phyloP scores from a whole-genome alignment of 1,140 invertebrate species.

The Heterodera schachtii region DNA sequence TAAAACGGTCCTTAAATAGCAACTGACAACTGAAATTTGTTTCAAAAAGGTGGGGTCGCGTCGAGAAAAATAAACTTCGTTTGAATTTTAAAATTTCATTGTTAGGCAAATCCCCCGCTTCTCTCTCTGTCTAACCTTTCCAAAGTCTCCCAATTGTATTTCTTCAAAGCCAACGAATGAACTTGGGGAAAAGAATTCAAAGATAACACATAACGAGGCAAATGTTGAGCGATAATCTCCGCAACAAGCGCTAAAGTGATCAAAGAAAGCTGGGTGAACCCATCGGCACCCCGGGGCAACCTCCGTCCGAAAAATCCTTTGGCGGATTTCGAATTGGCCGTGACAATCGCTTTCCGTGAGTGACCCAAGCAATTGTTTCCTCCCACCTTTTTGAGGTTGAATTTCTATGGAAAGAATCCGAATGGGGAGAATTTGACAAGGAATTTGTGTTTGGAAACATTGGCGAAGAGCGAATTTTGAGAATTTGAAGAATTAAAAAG shows the following conservation, averaged over 20 bases:
- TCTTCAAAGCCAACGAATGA: conserved; percentile 30
- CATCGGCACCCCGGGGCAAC: not conserved
- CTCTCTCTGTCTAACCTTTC: conserved; percentile 7
- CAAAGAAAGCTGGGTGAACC: not conserved
- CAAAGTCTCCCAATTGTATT: conserved; percentile 38
- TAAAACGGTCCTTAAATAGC: not conserved
- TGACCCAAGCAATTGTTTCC: no score
- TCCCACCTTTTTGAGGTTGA: no score
- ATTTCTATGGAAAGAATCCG: no score
- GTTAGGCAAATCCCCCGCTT: not conserved
- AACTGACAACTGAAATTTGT: no score
- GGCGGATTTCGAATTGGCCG: conserved; percentile 31
- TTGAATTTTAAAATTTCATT: not conserved
- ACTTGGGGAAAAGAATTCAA: conserved; percentile 28
- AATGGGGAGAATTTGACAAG: no score
- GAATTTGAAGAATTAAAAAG: no score
- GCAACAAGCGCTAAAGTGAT: conserved; percentile 34
- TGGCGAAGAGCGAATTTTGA: no score
- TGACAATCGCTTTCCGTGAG: conserved; percentile 1
- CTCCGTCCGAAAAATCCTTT: conserved; percentile 33
- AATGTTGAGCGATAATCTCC: conserved; percentile 34
- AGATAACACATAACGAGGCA: conserved; percentile 28
- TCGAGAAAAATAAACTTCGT: conserved; percentile 3
- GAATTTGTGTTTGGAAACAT: no score
- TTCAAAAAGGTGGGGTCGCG: not conserved